Conservation (phyloP, 2,888 invertebrate species). For the Automeris io region DNA sequence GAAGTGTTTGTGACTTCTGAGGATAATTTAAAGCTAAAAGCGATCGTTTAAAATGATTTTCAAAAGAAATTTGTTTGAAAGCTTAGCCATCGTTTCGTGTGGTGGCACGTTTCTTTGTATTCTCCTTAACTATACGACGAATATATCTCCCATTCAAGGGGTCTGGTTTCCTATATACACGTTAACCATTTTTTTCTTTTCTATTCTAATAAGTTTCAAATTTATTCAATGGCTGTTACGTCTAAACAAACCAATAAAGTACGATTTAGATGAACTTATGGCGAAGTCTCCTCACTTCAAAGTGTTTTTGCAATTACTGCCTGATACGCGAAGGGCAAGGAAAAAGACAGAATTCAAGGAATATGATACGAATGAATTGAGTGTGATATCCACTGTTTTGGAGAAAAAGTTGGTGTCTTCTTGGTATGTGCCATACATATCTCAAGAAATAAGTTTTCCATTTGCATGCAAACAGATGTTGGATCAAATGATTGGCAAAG, state of each 20-base stretch:
- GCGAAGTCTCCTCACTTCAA: constrained; percentile 42
- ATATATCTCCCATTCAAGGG: constrained; percentile 58
- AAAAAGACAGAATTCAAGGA: constrained; percentile 38
- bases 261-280: constrained; percentile 46
- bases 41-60: constrained; percentile 40
- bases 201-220: constrained; percentile 68
- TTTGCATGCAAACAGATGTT: constrained; percentile 71
- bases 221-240: constrained; percentile 71
- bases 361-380: constrained; percentile 64
- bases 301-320: constrained; percentile 32
- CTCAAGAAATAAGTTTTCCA: constrained; percentile 68
- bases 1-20: background rate
- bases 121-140: constrained; percentile 50
- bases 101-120: constrained; percentile 44
- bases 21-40: constrained; percentile 1
- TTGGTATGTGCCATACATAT: constrained; percentile 67
- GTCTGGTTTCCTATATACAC: constrained; percentile 64
- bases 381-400: constrained; percentile 64
- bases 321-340: constrained; percentile 18
- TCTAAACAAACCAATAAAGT: constrained; percentile 69
- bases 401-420: constrained; percentile 65
- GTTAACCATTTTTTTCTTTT: constrained; percentile 50
- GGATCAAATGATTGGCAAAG: constrained; percentile 66
- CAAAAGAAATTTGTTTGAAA: constrained; percentile 56
- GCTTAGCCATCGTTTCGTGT: constrained; percentile 43